A percentile compares a stretch with the other conserved stretches of the same genome.
These are phyloP conservation scores for Sinhomidia bicolor DNA, from an alignment of 2,888 invertebrate genomes.

Conservation along the genomic window DNA sequence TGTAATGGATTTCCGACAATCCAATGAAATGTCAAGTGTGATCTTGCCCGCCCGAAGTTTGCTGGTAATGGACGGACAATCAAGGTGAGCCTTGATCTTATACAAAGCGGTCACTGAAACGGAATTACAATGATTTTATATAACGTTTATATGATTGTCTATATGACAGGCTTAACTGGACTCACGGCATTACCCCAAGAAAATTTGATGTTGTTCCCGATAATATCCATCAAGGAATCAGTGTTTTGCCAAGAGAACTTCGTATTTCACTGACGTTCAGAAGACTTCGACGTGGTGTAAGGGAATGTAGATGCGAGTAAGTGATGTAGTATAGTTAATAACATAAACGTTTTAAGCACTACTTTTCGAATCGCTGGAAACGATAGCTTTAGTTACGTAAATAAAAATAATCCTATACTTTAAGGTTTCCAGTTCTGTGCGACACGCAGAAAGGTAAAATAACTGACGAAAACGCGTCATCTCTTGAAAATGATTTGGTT, in stretches of 20 bases:
- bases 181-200: slow-evolving; percentile 85
- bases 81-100: slow-evolving; percentile 83
- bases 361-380: too few relatives aligned
- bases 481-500: slow-evolving; percentile 89
- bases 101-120: neutral
- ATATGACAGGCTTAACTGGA: slow-evolving; percentile 87
- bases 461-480: slow-evolving; percentile 84
- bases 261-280: slow-evolving; percentile 95
- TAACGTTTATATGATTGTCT: neutral
- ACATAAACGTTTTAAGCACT: too few relatives aligned
- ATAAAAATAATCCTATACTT: neutral
- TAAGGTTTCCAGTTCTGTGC: slow-evolving; percentile 85
- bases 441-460: slow-evolving; percentile 84
- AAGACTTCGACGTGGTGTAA: slow-evolving; percentile 83
- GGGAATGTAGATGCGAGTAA: slow-evolving; percentile 85
- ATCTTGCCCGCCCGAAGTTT: slow-evolving; percentile 88
- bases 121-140: neutral
- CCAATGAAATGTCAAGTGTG: slow-evolving; percentile 84
- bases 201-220: slow-evolving; percentile 76
- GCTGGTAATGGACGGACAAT: slow-evolving; percentile 90
- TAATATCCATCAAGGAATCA: slow-evolving; percentile 83
- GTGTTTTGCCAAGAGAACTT: slow-evolving; percentile 83
- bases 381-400: too few relatives aligned
- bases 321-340: too few relatives aligned
- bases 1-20: slow-evolving; percentile 93